phyloP scores from a whole-genome alignment of 2,888 invertebrate species.

The Cerastis rubricosa region DNA sequence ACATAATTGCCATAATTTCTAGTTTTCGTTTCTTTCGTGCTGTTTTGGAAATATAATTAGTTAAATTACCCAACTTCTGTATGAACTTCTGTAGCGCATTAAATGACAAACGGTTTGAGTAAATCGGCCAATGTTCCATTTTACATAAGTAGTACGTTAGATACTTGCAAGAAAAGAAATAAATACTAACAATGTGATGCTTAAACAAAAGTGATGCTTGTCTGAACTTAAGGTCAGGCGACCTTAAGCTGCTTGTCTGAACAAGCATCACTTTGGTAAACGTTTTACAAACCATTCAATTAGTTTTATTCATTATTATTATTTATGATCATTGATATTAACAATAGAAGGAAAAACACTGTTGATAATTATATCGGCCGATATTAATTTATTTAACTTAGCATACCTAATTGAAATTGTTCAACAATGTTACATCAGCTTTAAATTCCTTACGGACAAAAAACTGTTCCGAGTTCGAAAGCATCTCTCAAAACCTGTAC shows the following conservation, averaged over 20 bases:
- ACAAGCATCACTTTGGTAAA: constrained; percentile 16
- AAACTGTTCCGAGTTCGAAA: constrained; percentile 13
- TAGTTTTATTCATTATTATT: neutral
- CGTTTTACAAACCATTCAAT: neutral
- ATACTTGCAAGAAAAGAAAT: constrained; percentile 16
- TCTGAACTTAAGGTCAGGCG: constrained; percentile 18
- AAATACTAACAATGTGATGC: neutral
- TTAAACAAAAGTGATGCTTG: too few species aligned
- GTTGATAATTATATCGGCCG: neutral
- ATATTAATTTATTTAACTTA: neutral
- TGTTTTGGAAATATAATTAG: constrained; percentile 22
- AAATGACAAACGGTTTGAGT: neutral
- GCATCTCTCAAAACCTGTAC: constrained; percentile 35
- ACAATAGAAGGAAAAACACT: constrained; percentile 8
- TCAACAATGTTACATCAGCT: constrained; percentile 42
- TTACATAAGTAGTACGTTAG: neutral
- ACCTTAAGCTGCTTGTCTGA: too few species aligned
- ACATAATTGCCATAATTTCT: too few species aligned
- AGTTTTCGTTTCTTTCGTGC: too few species aligned
- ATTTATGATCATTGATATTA: neutral
- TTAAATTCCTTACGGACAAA: constrained; percentile 1
- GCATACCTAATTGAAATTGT: constrained; percentile 16
- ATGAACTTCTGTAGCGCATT: neutral
- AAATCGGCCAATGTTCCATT: constrained; percentile 42
- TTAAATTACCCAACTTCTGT: constrained; percentile 9